phyloP scores from a whole-genome alignment of 2,888 invertebrate species.

The Holacanthella duospinosa region DNA sequence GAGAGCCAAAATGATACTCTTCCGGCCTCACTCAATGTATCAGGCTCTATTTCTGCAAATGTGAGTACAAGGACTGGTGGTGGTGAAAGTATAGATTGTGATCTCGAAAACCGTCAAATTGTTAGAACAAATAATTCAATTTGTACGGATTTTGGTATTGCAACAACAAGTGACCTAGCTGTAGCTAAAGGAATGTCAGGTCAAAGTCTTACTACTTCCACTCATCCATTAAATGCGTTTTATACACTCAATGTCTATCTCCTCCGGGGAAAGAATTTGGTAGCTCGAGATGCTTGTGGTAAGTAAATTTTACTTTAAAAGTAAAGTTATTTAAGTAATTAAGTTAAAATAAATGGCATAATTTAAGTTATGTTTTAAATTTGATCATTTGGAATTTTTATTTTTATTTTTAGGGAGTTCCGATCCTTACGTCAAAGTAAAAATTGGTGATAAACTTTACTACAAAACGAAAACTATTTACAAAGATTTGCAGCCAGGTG shows the following conservation, averaged over 20 bases:
- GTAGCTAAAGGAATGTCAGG: background rate
- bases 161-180: background rate
- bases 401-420: slow-evolving; percentile 89
- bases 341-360: background rate
- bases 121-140: too few relatives aligned
- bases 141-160: background rate
- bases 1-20: background rate
- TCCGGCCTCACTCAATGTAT: slow-evolving; percentile 1
- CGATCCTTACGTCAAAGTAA: slow-evolving; percentile 96
- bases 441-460: slow-evolving; percentile 69
- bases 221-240: slow-evolving; percentile 66
- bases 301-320: slow-evolving; percentile 40
- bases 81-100: slow-evolving; percentile 14
- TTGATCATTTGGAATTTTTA: slow-evolving; percentile 45
- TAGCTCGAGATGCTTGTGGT: slow-evolving; percentile 94
- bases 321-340: background rate
- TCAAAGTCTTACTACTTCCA: too few relatives aligned
- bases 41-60: slow-evolving; percentile 31
- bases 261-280: slow-evolving; percentile 74
- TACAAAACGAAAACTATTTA: slow-evolving; percentile 91
- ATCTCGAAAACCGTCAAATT: background rate
- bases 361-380: background rate
- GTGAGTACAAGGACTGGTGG: slow-evolving; percentile 26
- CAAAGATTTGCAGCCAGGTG: slow-evolving; percentile 91
- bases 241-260: slow-evolving; percentile 83